Base-by-base conservation (phyloP, 1,140 invertebrate species). In the Apis laboriosa region DNA sequence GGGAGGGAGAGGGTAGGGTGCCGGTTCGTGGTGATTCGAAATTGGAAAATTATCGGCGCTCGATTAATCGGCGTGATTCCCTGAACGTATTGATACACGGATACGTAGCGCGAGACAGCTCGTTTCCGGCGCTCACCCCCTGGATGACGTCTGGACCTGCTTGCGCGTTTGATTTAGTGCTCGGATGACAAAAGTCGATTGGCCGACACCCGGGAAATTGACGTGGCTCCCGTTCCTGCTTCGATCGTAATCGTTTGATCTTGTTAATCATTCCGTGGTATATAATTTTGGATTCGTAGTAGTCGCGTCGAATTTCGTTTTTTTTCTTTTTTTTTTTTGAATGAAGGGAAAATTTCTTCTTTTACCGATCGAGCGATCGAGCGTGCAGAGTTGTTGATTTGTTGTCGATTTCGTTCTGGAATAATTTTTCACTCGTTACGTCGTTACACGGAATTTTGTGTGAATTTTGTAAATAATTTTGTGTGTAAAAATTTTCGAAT, bases 41-140 rank as follows among this genome's bases (percentile, higher is more conserved):
- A 77, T 77, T 68, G 80, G 61, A 77, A 81, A 67, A 82, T 82
- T 82, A 82, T 82, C 73, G 56, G 53, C 53, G 64, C 34, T 49
- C 63, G 63, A 81, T 81, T 81, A 81, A 83, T 83, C 76, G 80
- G 9, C n/a, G 19, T 17, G 67, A 77, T 79, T 71, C 53, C 51
- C 3, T 24, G 63, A 53, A 68, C 15, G 21, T 61, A 77, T 68
- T 24, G 61, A 74, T 34, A 68, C 58, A 56, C 24, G n/a, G 63
- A 58, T 64, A 34, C 19, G 15, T 13, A 4, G n/a, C 34, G n/a
- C 21, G 72, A 17, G 49, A 53, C 61, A 66, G 75, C n/a, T 60
- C 53, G 75, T 77, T 77, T 53, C 60, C 43, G 49, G 58, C 28
- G 17, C 51, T 58, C n/a, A 15, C 55, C 73, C 17, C 61, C 24